Conservation (phyloP, 2,888 invertebrate genomes). For the Yponomeuta evonymella region DNA sequence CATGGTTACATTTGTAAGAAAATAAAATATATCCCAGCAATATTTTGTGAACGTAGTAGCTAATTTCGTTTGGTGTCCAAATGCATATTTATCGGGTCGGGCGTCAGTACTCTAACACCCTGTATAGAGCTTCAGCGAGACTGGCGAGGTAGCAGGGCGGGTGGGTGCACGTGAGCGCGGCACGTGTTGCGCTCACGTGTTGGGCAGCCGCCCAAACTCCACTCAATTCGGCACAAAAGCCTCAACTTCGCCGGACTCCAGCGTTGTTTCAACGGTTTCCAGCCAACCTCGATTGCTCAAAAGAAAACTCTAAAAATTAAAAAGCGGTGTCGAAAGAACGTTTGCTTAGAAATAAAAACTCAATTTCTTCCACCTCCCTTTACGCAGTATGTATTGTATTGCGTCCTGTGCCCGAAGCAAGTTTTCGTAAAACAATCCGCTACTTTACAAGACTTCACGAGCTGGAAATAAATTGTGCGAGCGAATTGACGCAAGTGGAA, state of each 20-base stretch:
- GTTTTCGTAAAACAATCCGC: slow-evolving; percentile 9
- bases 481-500: not conserved
- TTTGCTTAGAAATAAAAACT: not conserved
- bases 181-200: slow-evolving; percentile 18
- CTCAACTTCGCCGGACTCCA: not conserved
- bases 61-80: too few relatives aligned
- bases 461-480: not conserved
- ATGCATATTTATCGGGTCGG: too few relatives aligned
- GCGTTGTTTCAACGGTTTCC: slow-evolving; percentile 9
- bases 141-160: not conserved
- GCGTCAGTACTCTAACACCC: too few relatives aligned
- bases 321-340: not conserved
- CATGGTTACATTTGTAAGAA: too few relatives aligned
- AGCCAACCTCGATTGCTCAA: not conserved
- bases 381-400: not conserved
- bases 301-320: not conserved
- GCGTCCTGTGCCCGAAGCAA: not conserved
- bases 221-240: not conserved
- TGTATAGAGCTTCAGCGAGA: not conserved
- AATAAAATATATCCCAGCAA: too few relatives aligned
- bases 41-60: too few relatives aligned
- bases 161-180: slow-evolving; percentile 8
- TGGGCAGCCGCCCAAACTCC: slow-evolving; percentile 6
- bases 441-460: slow-evolving; percentile 3
- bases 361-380: not conserved